Percentiles rank a stretch among this genome's conserved stretches.
Evolutionary conservation across 2,113 vertebrate genomes (phyloP).

Genomic region (Machaerirhynchus nigripectus): DNA sequence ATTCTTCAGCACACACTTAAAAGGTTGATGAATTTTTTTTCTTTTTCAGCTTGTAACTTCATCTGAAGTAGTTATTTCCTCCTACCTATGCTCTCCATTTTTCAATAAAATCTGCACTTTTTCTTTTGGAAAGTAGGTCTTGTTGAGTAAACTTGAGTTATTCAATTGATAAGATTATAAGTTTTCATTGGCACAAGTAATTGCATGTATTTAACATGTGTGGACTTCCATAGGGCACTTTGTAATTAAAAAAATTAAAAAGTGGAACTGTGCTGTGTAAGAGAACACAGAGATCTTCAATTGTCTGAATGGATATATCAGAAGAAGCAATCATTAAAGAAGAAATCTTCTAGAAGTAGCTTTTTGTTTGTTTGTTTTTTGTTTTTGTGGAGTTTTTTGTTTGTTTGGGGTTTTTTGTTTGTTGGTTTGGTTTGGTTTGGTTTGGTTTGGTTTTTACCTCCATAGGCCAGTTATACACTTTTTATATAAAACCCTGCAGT

Average conservation of each 20-base stretch:
- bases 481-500: background rate
- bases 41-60: background rate
- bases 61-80: background rate
- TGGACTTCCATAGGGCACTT: background rate
- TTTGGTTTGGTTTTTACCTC: background rate
- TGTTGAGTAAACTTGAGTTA: background rate
- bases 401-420: background rate
- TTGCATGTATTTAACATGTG: background rate
- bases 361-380: background rate
- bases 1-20: background rate
- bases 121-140: background rate
- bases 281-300: background rate
- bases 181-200: background rate
- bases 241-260: background rate
- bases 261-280: background rate
- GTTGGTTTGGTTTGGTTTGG: background rate
- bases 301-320: background rate
- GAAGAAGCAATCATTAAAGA: background rate
- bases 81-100: background rate
- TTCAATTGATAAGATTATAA: background rate
- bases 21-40: background rate
- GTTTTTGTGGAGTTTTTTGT: background rate
- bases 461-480: background rate
- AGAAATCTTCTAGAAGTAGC: background rate
- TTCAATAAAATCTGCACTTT: background rate